Evolutionary conservation across 2,113 vertebrate species (phyloP).

Genomic region (Furnarius figulus): DNA sequence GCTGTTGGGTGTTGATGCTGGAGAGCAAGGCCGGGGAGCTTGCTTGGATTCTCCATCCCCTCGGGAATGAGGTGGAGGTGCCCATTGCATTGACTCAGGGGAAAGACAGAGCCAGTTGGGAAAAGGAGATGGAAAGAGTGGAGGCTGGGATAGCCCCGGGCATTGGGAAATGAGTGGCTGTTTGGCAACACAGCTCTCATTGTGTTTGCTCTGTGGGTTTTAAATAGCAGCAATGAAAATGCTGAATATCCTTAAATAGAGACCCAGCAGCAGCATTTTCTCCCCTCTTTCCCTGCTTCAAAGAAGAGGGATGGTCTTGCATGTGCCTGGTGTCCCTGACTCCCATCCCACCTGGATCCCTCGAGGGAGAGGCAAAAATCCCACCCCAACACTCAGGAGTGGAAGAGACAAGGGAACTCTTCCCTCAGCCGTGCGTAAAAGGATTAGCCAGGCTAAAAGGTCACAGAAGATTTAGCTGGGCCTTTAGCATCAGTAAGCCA

Average conservation of each 20-base stretch:
- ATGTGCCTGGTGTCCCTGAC: accelerated
- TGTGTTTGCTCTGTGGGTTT: background rate
- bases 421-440: background rate
- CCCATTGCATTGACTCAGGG: accelerated
- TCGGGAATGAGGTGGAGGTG: background rate
- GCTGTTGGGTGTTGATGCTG: background rate
- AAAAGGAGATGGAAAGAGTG: background rate
- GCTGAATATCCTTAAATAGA: background rate
- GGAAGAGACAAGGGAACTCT: background rate
- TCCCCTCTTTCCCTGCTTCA: background rate
- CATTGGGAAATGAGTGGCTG: accelerated
- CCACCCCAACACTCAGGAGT: background rate
- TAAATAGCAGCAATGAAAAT: background rate
- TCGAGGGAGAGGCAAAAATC: background rate
- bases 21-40: accelerated
- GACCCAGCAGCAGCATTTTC: background rate
- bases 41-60: background rate
- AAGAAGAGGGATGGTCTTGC: background rate
- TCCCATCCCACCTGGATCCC: background rate
- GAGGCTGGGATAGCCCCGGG: background rate
- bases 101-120: background rate
- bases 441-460: constrained; percentile 67
- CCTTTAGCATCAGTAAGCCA: constrained; percentile 65
- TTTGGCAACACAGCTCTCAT: background rate
- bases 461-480: constrained; percentile 60